Conservation (phyloP, 2,797 vertebrate species). For the Onychomys leucogaster region DNA sequence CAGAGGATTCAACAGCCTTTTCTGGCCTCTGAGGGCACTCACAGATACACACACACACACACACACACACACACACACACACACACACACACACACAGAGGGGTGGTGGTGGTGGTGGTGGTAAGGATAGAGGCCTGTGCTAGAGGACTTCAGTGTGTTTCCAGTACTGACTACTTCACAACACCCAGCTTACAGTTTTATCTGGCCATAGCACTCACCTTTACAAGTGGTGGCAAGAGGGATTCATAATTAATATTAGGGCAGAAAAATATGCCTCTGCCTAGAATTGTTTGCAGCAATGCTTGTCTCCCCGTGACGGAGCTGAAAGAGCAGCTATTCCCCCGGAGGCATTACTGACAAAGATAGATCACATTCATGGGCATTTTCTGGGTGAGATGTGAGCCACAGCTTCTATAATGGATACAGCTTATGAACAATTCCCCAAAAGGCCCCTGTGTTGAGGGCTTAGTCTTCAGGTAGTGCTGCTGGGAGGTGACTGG, state of each 20-base stretch:
- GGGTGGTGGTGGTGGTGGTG: too few relatives aligned
- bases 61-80: too few relatives aligned
- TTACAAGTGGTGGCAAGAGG: not conserved
- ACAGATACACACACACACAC: not conserved
- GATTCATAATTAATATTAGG: not conserved
- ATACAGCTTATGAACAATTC: not conserved
- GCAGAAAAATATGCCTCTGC: constrained; percentile 17
- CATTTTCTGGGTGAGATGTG: not conserved
- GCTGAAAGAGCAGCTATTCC: constrained; percentile 23
- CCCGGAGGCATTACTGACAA: not conserved
- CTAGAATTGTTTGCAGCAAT: not conserved
- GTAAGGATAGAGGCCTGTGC: not conserved
- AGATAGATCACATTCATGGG: not conserved
- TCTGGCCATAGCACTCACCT: not conserved
- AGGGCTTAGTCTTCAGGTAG: not conserved
- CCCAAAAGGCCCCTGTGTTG: not conserved
- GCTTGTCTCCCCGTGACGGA: not conserved
- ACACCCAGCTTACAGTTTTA: not conserved
- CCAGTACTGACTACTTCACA: not conserved
- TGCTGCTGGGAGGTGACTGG: not conserved
- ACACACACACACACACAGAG: too few relatives aligned
- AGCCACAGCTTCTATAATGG: not conserved
- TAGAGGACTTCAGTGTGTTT: not conserved
- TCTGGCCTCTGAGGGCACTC: not conserved
- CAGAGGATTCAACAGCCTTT: not conserved